Conservation (phyloP, 1,140 invertebrate species). For the Streblospio benedicti region DNA sequence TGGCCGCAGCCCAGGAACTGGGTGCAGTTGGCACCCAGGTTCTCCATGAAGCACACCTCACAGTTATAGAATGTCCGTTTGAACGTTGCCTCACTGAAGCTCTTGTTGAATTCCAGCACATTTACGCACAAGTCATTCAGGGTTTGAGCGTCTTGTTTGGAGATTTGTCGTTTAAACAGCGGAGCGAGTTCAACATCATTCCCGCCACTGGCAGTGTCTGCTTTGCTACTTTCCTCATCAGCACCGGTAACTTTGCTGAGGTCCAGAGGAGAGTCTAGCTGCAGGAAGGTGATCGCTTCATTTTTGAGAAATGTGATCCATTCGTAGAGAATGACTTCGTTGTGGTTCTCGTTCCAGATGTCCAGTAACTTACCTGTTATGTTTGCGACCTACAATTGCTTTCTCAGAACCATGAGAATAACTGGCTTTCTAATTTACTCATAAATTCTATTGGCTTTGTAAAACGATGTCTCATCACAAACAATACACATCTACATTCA, state of each 20-base stretch:
- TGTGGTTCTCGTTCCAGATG: neutral
- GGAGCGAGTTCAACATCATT: neutral
- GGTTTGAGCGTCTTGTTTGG: neutral
- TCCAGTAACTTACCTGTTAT: neutral
- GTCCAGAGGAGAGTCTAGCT: constrained; percentile 1
- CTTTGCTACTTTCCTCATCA: neutral
- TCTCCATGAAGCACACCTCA: constrained; percentile 1
- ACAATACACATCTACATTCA: too few relatives aligned
- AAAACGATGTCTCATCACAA: too few relatives aligned
- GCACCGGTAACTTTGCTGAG: neutral
- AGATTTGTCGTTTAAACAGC: too few relatives aligned
- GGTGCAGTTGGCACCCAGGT: constrained; percentile 50
- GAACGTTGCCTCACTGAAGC: neutral
- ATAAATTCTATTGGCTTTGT: too few relatives aligned
- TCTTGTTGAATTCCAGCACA: neutral
- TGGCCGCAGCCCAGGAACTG: constrained; percentile 55
- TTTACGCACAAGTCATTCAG: neutral
- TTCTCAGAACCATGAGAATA: too few relatives aligned
- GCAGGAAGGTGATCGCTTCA: neutral
- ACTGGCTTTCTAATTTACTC: too few relatives aligned
- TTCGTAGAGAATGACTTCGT: neutral
- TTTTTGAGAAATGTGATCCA: constrained; percentile 6
- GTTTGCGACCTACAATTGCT: neutral
- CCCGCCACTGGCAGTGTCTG: neutral
- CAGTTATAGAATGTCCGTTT: neutral